Evolutionary conservation across 2,797 vertebrate genomes (phyloP), one percentile per base, ranked within the genome.

Genomic region (Atherinosoma microstoma): DNA sequence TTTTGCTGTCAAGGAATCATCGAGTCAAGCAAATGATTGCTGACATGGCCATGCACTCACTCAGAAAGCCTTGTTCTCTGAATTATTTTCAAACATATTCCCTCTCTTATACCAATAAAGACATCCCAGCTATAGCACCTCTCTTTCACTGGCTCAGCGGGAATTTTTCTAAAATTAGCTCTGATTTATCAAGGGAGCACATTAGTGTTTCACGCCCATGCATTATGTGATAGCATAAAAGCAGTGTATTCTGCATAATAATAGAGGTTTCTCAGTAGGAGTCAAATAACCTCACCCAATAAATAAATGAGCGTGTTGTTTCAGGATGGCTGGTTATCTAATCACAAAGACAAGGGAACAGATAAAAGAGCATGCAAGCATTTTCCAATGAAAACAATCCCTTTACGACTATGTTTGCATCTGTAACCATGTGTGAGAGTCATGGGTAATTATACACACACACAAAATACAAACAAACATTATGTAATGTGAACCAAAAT

Each of bases 281-380:
- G 78, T 88, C 76, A 80, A 88, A 89, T 85, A 79, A 84, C 79
- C 68, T 83, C 60, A 65, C 59, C 58, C 67, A 73, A 82, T 83
- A 80, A 86, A 91, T 85, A 85, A 80, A 90, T 84, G 59, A 85
- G 76, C n/a, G 12, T 67, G 70, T 83, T 85, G 76, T 81, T 89
- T 88, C 76, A 61, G 77, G 73, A 73, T 75, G 86, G 73, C 63
- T 89, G 82, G 72, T 91, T 87, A 84, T 84, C 79, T 87, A 73
- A 86, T 89, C 78, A 78, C 62, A 73, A 80, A 79, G 75, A 85
- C 10, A 6, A 71, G 53, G 42, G 34, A 51, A 60, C 20, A 68
- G 75, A 79, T 76, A 76, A 60, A 81, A 56, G 60, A 80, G 64
- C 73, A 56, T 42, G 73, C 64, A 71, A 60, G 68, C 69, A 53